These are phyloP conservation scores for Anarhynchus alexandrinus DNA, from an alignment of 2,113 vertebrate genomes.

Conservation along the genomic window DNA sequence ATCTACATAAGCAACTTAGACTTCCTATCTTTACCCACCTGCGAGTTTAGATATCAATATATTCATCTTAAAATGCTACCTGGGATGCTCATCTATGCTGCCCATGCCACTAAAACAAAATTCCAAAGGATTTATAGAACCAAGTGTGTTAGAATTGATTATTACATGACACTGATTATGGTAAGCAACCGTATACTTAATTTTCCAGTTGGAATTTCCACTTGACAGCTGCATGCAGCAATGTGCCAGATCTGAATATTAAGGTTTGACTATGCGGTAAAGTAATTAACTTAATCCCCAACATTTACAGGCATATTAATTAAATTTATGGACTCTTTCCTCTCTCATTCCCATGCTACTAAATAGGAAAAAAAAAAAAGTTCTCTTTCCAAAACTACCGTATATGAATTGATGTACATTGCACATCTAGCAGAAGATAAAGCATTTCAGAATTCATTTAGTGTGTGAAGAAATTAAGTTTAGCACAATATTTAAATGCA, in stretches of 20 bases:
- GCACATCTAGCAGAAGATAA: background rate
- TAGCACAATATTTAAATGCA: background rate
- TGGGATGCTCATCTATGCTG: background rate
- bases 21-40: background rate
- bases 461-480: background rate
- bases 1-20: background rate
- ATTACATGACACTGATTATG: background rate
- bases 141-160: background rate
- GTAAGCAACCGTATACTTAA: constrained; percentile 1
- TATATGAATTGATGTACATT: background rate
- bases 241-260: constrained; percentile 9
- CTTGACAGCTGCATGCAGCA: constrained; percentile 11
- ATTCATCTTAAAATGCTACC: background rate
- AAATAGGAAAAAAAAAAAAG: background rate
- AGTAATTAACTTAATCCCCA: constrained; percentile 53
- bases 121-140: background rate
- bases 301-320: constrained; percentile 40
- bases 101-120: background rate
- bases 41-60: background rate
- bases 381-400: background rate
- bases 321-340: background rate
- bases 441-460: constrained; percentile 1
- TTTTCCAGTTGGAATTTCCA: constrained; percentile 39
- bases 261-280: background rate
- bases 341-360: background rate